Conservation (phyloP, 2,888 invertebrate species). For the Incurvaria masculella region DNA sequence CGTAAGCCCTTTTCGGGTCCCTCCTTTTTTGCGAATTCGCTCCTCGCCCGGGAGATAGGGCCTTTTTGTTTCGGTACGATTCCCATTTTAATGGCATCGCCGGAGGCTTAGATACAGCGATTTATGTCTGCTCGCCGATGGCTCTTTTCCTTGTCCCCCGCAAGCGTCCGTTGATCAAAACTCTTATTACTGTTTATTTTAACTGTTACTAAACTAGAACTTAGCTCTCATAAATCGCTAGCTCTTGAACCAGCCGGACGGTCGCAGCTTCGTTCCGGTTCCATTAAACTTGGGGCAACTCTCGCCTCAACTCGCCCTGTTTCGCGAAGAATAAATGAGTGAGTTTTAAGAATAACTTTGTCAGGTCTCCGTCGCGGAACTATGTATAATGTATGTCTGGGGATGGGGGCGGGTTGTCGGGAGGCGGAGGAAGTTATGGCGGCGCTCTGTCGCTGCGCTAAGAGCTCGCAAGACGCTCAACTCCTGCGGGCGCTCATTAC, state of each 20-base stretch:
- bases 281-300: background rate
- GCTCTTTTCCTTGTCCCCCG: background rate
- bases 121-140: background rate
- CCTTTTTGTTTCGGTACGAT: background rate
- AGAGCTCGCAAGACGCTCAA: background rate
- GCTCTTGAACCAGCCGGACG: background rate
- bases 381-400: background rate
- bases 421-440: background rate
- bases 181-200: too few species aligned
- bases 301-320: background rate
- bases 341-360: background rate
- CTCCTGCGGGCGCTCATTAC: background rate
- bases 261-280: background rate
- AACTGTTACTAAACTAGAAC: too few species aligned
- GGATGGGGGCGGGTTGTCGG: background rate
- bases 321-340: background rate
- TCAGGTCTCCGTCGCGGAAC: background rate
- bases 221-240: background rate
- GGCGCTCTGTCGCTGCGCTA: background rate
- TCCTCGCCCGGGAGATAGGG: background rate
- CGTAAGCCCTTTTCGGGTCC: constrained; percentile 55
- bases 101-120: background rate
- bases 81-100: background rate
- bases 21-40: constrained; percentile 35
- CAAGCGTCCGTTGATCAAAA: background rate